phyloP scores from a whole-genome alignment of 2,888 invertebrate species.

The Sesamia inferens region DNA sequence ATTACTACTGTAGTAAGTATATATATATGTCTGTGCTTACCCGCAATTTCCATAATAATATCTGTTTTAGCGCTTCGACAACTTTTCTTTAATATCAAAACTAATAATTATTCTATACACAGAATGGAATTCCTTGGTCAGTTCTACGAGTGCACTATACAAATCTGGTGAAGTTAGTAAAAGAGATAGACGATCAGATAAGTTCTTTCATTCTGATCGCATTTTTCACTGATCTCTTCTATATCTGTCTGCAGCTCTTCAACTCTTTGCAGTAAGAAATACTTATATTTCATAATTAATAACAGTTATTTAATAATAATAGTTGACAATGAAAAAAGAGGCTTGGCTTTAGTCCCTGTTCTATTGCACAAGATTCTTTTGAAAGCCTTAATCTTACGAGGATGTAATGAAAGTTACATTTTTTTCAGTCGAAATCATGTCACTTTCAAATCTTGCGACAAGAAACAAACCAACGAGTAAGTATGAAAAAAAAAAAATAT shows the following conservation, averaged over 20 bases:
- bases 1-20: no score
- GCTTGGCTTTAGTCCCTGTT: background rate
- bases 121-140: slow-evolving; percentile 70
- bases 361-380: background rate
- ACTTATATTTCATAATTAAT: background rate
- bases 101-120: slow-evolving; percentile 29
- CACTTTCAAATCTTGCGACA: slow-evolving; percentile 42
- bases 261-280: slow-evolving; percentile 68
- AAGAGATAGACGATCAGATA: slow-evolving; percentile 65
- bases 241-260: slow-evolving; percentile 69
- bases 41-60: background rate
- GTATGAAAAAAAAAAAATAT: slow-evolving; percentile 2
- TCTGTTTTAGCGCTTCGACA: background rate
- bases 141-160: slow-evolving; percentile 67
- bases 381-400: background rate
- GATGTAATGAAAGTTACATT: background rate
- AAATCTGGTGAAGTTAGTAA: slow-evolving; percentile 64
- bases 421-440: slow-evolving; percentile 53
- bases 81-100: background rate
- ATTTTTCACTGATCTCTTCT: slow-evolving; percentile 69
- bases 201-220: slow-evolving; percentile 72
- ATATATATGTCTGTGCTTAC: background rate
- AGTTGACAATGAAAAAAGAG: background rate
- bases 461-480: slow-evolving; percentile 40
- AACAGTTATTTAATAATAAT: no score